These are phyloP conservation scores for Crenichthys baileyi DNA, from an alignment of 2,797 vertebrate genomes.

Conservation along the genomic window DNA sequence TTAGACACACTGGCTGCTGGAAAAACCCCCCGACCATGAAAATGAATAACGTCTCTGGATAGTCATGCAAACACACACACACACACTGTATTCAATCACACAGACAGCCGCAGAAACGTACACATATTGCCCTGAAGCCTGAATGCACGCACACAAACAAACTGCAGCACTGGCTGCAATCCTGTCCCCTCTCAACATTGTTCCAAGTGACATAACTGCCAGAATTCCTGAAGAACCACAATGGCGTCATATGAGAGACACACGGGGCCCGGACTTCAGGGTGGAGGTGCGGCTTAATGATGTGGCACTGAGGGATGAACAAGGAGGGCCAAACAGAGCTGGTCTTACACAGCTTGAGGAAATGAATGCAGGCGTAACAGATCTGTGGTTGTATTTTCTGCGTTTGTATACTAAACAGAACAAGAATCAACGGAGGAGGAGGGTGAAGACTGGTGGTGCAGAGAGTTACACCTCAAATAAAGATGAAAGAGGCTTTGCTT, in stretches of 20 bases:
- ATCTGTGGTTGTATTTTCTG: conserved; percentile 16
- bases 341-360: conserved; percentile 9
- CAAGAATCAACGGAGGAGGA: conserved; percentile 12
- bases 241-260: conserved; percentile 56
- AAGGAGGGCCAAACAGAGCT: conserved; percentile 14
- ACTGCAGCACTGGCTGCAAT: conserved; percentile 33
- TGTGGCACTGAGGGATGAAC: conserved; percentile 50
- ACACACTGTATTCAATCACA: conserved; percentile 51
- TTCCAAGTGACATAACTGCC: conserved; percentile 50
- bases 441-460: neutral
- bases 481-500: conserved; percentile 21
- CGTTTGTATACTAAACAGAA: conserved; percentile 47
- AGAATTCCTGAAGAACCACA: conserved; percentile 66
- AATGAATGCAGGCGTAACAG: conserved; percentile 24
- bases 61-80: conserved; percentile 27
- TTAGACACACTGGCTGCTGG: conserved; percentile 55
- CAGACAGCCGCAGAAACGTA: conserved; percentile 20
- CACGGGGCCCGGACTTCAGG: conserved; percentile 33
- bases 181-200: conserved; percentile 20
- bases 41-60: conserved; percentile 60
- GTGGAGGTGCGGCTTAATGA: conserved; percentile 46
- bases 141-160: conserved; percentile 10
- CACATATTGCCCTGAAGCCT: conserved; percentile 13
- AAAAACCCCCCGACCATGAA: conserved; percentile 57
- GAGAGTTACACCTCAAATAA: conserved; percentile 14